phyloP scores from a whole-genome alignment of 2,888 invertebrate species.

The Leptinotarsa tumamoca region DNA sequence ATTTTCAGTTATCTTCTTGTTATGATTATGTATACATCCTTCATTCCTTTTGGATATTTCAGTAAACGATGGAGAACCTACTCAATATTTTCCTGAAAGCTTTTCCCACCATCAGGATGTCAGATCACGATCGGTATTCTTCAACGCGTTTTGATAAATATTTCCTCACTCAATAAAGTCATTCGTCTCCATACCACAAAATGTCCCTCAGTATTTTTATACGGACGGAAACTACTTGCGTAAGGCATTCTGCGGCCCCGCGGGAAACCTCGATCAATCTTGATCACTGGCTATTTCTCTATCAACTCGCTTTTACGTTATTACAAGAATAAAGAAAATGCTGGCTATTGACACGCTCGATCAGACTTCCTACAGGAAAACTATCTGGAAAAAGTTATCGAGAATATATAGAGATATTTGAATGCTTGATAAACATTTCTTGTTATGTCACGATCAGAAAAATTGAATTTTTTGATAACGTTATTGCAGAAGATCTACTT shows the following conservation, averaged over 20 bases:
- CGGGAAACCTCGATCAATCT: constrained; percentile 48
- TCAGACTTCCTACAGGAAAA: not conserved
- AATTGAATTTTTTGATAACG: too few species aligned
- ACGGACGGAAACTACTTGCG: constrained; percentile 37
- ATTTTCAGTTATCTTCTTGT: too few species aligned
- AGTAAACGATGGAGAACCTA: not conserved
- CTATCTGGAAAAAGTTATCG: too few species aligned
- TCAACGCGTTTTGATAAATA: not conserved
- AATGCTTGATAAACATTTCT: too few species aligned
- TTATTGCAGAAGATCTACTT: too few species aligned
- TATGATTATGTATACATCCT: too few species aligned
- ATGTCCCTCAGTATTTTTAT: constrained; percentile 36
- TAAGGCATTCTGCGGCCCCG: constrained; percentile 30
- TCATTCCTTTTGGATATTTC: not conserved
- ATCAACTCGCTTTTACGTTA: constrained; percentile 42
- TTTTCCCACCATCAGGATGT: not conserved
- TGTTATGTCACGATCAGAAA: too few species aligned
- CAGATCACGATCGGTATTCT: not conserved
- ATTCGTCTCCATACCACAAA: constrained; percentile 24
- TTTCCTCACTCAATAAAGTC: constrained; percentile 14
- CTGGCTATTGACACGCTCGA: constrained; percentile 8
- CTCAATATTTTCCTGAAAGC: not conserved
- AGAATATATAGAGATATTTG: too few species aligned
- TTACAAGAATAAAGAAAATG: constrained; percentile 30
- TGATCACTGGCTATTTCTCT: constrained; percentile 49